phyloP scores from a whole-genome alignment of 1,140 invertebrate species.

The Tenebrio molitor region DNA sequence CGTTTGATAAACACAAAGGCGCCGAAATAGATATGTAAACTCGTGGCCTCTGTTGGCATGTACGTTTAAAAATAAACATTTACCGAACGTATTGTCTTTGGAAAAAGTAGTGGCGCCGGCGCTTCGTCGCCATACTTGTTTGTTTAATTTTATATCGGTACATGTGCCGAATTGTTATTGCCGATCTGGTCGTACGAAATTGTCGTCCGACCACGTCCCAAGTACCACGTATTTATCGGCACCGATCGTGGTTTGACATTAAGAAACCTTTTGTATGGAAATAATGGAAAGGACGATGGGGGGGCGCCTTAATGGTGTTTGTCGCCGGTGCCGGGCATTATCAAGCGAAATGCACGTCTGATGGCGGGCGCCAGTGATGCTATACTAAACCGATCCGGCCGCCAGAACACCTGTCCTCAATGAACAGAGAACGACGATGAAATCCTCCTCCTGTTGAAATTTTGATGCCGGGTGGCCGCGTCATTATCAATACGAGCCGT shows the following conservation, averaged over 20 bases:
- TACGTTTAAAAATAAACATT: slow-evolving; percentile 30
- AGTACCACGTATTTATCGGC: background rate
- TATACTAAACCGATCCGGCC: background rate
- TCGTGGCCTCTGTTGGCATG: slow-evolving; percentile 20
- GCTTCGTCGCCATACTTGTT: slow-evolving; percentile 28
- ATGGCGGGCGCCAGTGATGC: slow-evolving; percentile 15
- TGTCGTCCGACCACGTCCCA: slow-evolving; percentile 5
- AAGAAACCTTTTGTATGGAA: slow-evolving; percentile 35
- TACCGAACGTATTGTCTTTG: slow-evolving; percentile 33
- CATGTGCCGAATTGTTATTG: slow-evolving; percentile 30
- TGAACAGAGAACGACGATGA: background rate
- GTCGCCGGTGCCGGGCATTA: slow-evolving; percentile 32
- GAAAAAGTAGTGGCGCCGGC: slow-evolving; percentile 25
- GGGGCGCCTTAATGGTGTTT: slow-evolving; percentile 30
- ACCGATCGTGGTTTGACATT: slow-evolving; percentile 5
- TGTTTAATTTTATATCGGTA: slow-evolving; percentile 14
- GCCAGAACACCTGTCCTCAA: slow-evolving; percentile 2
- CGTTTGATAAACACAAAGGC: slow-evolving; percentile 24
- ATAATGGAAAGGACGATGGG: slow-evolving; percentile 19
- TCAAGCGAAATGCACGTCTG: slow-evolving; percentile 17
- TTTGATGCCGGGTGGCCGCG: too few species aligned
- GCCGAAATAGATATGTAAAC: slow-evolving; percentile 40
- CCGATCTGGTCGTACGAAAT: slow-evolving; percentile 23
- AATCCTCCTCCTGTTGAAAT: too few species aligned
- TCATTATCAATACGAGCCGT: too few species aligned